Evolutionary conservation across 2,797 vertebrate species (phyloP).

Genomic region (Pangasius macronema): DNA sequence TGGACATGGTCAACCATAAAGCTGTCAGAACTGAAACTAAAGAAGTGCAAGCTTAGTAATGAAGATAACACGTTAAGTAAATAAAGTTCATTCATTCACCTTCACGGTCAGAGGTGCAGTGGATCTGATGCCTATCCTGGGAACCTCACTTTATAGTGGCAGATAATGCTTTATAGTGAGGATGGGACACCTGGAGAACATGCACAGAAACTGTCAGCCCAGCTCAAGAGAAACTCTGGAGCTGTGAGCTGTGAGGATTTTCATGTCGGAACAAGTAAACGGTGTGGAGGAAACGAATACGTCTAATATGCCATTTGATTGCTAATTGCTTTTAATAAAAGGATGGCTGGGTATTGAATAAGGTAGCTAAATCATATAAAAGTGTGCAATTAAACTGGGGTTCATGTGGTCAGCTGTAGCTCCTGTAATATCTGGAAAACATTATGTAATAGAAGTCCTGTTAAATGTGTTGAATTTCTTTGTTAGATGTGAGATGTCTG

Average conservation of each 20-base stretch:
- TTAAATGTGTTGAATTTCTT: background rate
- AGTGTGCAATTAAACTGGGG: slow-evolving; percentile 16
- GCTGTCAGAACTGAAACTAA: background rate
- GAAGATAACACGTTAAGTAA: background rate
- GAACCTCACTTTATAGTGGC: background rate
- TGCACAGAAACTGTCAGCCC: background rate
- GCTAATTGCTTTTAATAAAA: slow-evolving; percentile 6
- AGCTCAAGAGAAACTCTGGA: background rate
- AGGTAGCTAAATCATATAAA: background rate
- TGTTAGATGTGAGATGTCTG: background rate
- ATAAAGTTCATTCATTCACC: background rate
- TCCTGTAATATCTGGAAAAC: background rate
- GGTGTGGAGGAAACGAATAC: background rate
- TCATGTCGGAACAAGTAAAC: slow-evolving; percentile 1
- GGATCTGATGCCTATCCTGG: background rate
- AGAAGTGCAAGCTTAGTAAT: background rate
- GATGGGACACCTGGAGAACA: background rate
- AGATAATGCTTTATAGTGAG: background rate
- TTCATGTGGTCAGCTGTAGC: background rate
- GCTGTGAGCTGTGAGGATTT: background rate
- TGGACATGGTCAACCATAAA: background rate
- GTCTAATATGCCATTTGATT: background rate
- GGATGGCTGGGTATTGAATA: background rate
- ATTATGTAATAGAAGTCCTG: background rate
- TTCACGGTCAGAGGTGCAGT: background rate